Percentiles rank a stretch among this genome's conserved stretches.
These are phyloP conservation scores for Dissostichus mawsoni DNA, from an alignment of 2,113 vertebrate genomes.

Conservation along the genomic window DNA sequence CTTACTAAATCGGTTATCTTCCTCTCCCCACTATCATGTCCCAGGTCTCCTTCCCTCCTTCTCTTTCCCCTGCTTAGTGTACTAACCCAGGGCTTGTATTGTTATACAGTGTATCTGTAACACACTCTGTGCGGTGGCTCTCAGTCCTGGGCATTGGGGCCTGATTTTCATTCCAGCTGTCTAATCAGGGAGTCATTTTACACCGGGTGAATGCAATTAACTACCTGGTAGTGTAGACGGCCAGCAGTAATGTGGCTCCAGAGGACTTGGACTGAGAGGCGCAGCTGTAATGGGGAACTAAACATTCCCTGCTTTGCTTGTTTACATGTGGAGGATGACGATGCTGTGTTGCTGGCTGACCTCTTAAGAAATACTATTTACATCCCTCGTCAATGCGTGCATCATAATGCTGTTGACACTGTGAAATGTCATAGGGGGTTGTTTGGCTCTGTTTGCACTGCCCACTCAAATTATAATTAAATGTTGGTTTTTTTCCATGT, in stretches of 20 bases:
- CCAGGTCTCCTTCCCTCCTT: background rate
- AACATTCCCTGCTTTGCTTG: conserved; percentile 39
- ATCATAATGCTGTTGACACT: conserved; percentile 26
- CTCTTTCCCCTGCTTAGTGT: conserved; percentile 18
- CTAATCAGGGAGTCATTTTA: conserved; percentile 65
- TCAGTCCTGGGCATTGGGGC: conserved; percentile 39
- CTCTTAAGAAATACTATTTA: conserved; percentile 36
- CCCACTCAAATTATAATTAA: conserved; percentile 18
- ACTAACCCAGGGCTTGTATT: conserved; percentile 29
- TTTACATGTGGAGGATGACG: conserved; percentile 47
- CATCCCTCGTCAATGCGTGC: conserved; percentile 32
- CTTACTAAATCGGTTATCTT: conserved; percentile 10
- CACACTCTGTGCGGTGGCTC: conserved; percentile 34
- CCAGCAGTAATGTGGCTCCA: conserved; percentile 41
- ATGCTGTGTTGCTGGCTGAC: conserved; percentile 20
- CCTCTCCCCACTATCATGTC: conserved; percentile 6
- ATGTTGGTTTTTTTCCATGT: background rate
- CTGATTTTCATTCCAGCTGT: conserved; percentile 49
- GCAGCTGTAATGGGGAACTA: conserved; percentile 37
- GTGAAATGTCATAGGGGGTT: conserved; percentile 33
- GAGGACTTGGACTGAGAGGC: conserved; percentile 19
- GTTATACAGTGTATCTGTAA: conserved; percentile 32
- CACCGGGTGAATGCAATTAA: conserved; percentile 61
- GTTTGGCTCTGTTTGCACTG: conserved; percentile 42
- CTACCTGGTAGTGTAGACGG: conserved; percentile 40